Evolutionary conservation across 1,140 invertebrate genomes (phyloP).

Genomic region (Myzus persicae): DNA sequence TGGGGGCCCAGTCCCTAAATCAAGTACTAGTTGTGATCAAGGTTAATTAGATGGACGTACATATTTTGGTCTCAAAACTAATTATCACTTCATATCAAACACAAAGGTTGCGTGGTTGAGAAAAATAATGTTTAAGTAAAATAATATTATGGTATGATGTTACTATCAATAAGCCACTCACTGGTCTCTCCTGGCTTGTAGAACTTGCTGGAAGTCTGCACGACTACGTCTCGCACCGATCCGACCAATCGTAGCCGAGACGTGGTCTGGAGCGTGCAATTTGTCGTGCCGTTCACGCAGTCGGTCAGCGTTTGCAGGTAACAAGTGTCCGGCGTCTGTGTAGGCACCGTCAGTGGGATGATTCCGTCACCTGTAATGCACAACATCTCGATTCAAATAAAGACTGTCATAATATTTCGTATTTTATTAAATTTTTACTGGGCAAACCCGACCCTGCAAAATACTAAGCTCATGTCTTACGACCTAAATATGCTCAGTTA

Average conservation of each 20-base stretch:
- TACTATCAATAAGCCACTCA: slow-evolving; percentile 64
- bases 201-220: slow-evolving; percentile 69
- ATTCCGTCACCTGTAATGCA: slow-evolving; percentile 71
- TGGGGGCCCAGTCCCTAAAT: no score
- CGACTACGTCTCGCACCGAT: slow-evolving; percentile 71
- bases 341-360: slow-evolving; percentile 69
- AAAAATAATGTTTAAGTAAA: neutral
- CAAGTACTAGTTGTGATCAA: no score
- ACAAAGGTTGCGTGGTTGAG: neutral
- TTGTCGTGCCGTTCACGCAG: slow-evolving; percentile 66
- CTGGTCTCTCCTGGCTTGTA: slow-evolving; percentile 71
- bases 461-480: no score
- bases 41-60: no score
- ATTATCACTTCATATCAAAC: no score
- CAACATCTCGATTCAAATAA: neutral
- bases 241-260: slow-evolving; percentile 69
- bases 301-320: slow-evolving; percentile 70
- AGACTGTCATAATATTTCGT: neutral
- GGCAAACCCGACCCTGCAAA: no score
- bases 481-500: no score
- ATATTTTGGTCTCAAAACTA: no score
- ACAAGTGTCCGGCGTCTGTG: slow-evolving; percentile 67
- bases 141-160: neutral
- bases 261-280: slow-evolving; percentile 68
- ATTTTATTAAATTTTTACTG: neutral